Conservation (phyloP, 2,797 vertebrate genomes). For the Pygocentrus nattereri region DNA sequence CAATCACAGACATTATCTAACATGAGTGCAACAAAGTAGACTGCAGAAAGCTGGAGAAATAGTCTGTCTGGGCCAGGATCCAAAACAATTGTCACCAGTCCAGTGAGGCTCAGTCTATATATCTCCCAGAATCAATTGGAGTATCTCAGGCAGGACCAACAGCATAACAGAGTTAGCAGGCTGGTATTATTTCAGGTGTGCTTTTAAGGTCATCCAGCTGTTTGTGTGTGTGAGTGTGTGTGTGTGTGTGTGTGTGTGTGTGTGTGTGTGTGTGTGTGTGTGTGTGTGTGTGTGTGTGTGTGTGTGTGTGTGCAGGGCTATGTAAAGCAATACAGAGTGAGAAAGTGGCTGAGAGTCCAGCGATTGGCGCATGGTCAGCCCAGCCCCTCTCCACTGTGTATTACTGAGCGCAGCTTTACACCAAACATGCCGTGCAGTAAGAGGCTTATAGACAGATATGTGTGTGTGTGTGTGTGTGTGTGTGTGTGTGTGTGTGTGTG, state of each 20-base stretch:
- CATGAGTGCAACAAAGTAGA: background rate
- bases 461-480: conserved; percentile 58
- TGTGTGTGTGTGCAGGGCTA: conserved; percentile 8
- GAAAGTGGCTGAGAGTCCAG: conserved; percentile 57
- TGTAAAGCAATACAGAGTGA: conserved; percentile 18
- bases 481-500: conserved; percentile 55
- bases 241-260: conserved; percentile 24
- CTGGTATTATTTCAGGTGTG: conserved; percentile 24
- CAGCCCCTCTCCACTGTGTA: conserved; percentile 44
- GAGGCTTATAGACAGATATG: conserved; percentile 72
- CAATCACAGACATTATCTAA: conserved; percentile 31
- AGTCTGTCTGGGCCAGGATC: background rate
- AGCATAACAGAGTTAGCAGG: background rate
- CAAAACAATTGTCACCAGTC: conserved; percentile 16
- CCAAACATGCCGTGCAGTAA: conserved; percentile 59
- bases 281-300: conserved; percentile 24
- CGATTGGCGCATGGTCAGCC: conserved; percentile 55
- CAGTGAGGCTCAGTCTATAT: background rate
- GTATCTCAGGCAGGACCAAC: background rate
- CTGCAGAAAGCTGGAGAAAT: background rate
- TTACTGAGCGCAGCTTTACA: conserved; percentile 57
- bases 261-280: conserved; percentile 27
- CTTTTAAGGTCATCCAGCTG: conserved; percentile 42
- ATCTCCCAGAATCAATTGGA: background rate
- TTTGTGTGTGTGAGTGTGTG: conserved; percentile 25